Evolutionary conservation across 2,797 vertebrate species (phyloP).

Genomic region (Sitta carolinensis): DNA sequence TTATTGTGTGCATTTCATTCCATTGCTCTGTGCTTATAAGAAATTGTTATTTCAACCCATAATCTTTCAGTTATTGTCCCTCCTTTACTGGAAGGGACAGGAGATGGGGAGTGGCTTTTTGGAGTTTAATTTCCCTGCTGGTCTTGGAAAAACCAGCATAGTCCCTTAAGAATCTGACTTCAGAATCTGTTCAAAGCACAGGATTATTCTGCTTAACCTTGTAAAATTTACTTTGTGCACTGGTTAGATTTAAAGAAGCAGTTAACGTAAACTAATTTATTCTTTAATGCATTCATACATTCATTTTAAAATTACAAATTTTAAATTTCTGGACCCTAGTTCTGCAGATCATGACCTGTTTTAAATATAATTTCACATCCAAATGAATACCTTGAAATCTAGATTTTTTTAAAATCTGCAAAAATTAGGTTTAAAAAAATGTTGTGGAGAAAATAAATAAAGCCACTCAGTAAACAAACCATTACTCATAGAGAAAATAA

Average conservation of each 20-base stretch:
- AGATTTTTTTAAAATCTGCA: fast-evolving
- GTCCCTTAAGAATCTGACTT: neutral
- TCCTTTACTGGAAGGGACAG: neutral
- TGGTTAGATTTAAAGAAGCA: neutral
- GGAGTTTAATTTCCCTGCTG: neutral
- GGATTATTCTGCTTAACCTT: neutral
- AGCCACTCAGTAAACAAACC: neutral
- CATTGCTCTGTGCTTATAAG: neutral
- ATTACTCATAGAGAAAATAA: neutral
- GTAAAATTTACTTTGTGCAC: neutral
- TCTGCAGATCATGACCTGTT: neutral
- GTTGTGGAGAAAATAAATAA: neutral
- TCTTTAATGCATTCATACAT: neutral
- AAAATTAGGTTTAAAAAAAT: neutral
- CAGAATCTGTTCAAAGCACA: neutral
- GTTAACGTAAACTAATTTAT: neutral
- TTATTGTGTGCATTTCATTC: neutral
- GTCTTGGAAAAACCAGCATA: neutral
- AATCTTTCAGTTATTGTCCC: neutral
- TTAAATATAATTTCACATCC: neutral
- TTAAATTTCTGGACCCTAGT: neutral
- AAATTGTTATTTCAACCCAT: neutral
- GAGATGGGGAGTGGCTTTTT: neutral
- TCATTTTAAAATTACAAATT: neutral
- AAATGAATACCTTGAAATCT: neutral